A percentile compares a stretch with the other conserved stretches of the same genome.
Conservation (phyloP, 2,888 invertebrate species). For the Iselma pallidipennis region DNA sequence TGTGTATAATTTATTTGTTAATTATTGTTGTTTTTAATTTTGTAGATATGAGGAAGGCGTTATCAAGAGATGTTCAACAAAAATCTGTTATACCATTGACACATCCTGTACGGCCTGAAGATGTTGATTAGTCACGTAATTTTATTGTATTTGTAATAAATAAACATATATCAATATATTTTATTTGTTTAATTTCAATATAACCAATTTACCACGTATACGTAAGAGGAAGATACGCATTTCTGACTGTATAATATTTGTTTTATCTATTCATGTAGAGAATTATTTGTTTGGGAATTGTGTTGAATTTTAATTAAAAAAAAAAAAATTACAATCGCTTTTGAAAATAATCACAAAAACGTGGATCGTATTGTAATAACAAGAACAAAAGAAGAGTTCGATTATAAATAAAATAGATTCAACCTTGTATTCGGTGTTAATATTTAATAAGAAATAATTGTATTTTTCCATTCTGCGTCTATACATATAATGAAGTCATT, state of each 20-base stretch:
- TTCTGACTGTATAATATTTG: no score
- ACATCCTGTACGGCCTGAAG: conserved; percentile 95
- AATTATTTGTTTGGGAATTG: no score
- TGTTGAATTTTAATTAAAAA: no score
- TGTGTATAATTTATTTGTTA: background rate
- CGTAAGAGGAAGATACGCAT: no score
- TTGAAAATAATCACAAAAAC: background rate
- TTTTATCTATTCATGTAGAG: no score
- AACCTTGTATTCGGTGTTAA: background rate
- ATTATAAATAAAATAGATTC: background rate
- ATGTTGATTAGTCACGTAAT: conserved; percentile 66
- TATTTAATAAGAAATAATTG: no score
- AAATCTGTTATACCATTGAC: conserved; percentile 91
- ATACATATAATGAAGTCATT: no score
- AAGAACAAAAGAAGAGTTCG: background rate
- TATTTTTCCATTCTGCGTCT: no score
- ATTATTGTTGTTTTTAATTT: conserved; percentile 41
- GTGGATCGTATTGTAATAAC: background rate
- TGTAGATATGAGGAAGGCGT: conserved; percentile 97
- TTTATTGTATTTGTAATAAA: background rate
- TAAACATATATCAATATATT: no score
- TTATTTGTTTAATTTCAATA: no score
- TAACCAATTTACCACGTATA: no score
- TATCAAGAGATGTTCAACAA: conserved; percentile 88
- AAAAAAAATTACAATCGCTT: no score